Conservation (phyloP, 2,888 invertebrate species). For the Chrysodeixis includens region DNA sequence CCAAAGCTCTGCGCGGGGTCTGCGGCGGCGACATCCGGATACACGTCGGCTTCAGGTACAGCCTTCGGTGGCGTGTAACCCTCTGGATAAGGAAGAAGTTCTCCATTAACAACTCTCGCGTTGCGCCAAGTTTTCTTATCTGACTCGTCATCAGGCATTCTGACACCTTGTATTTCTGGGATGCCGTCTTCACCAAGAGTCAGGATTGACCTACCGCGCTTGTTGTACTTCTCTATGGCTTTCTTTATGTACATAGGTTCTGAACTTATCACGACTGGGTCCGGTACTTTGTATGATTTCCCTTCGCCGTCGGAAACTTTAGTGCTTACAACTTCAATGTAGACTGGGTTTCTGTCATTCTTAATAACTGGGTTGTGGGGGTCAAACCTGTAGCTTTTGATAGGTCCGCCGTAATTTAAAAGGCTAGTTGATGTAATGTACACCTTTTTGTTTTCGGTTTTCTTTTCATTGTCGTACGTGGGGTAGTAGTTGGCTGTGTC, state of each 20-base stretch:
- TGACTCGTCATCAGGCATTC: slow-evolving; percentile 95
- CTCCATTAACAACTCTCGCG: slow-evolving; percentile 95
- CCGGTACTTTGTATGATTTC: slow-evolving; percentile 89
- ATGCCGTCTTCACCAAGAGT: slow-evolving; percentile 92
- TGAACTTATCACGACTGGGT: slow-evolving; percentile 92
- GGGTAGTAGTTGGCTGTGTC: slow-evolving; percentile 85
- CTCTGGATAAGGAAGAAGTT: slow-evolving; percentile 93
- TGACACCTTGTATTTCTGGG: slow-evolving; percentile 94
- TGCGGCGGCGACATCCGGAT: slow-evolving; percentile 78
- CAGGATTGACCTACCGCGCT: slow-evolving; percentile 91
- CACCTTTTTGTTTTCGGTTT: slow-evolving; percentile 83
- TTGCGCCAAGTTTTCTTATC: slow-evolving; percentile 96
- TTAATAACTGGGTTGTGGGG: slow-evolving; percentile 86
- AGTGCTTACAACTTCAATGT: slow-evolving; percentile 85
- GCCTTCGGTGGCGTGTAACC: slow-evolving; percentile 91
- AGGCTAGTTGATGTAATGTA: slow-evolving; percentile 86
- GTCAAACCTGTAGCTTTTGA: slow-evolving; percentile 84
- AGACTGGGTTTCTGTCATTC: slow-evolving; percentile 89
- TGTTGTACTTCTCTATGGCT: slow-evolving; percentile 86
- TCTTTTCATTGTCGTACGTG: slow-evolving; percentile 83
- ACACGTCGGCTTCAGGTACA: slow-evolving; percentile 88
- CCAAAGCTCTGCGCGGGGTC: slow-evolving; percentile 84
- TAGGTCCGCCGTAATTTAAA: slow-evolving; percentile 80
- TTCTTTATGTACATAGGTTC: slow-evolving; percentile 90
- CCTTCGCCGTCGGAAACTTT: slow-evolving; percentile 85